Conservation (phyloP, 1,140 invertebrate genomes). For the Hyphantria cunea region DNA sequence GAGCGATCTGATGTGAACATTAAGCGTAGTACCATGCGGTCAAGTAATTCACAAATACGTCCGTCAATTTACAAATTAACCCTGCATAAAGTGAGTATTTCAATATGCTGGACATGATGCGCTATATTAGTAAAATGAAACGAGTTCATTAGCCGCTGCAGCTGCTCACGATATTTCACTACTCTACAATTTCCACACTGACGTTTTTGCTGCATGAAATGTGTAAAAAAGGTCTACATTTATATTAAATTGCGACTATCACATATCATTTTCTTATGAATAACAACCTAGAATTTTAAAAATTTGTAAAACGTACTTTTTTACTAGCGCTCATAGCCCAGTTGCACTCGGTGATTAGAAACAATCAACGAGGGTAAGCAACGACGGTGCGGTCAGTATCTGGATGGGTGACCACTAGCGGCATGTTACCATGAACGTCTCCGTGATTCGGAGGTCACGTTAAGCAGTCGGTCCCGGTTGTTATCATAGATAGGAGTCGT, state of each 20-base stretch:
- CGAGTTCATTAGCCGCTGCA: conserved; percentile 53
- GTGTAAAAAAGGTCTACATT: conserved; percentile 34
- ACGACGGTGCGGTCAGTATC: too few relatives aligned
- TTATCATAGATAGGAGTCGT: too few relatives aligned
- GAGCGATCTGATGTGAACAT: neutral
- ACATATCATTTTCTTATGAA: too few relatives aligned
- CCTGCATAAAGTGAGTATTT: conserved; percentile 34
- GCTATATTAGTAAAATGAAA: conserved; percentile 55
- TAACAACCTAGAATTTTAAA: too few relatives aligned
- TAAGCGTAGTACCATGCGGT: neutral
- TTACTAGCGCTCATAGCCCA: too few relatives aligned
- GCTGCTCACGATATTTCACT: conserved; percentile 55
- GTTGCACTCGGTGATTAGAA: too few relatives aligned
- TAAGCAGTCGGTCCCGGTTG: too few relatives aligned
- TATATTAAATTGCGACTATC: conserved; percentile 12
- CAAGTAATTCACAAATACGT: conserved; percentile 21
- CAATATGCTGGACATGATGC: conserved; percentile 46
- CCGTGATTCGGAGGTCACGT: too few relatives aligned
- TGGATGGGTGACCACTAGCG: too few relatives aligned
- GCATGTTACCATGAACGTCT: too few relatives aligned
- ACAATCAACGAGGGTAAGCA: too few relatives aligned
- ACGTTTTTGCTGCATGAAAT: conserved; percentile 51
- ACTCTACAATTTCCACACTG: conserved; percentile 49
- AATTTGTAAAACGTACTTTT: neutral
- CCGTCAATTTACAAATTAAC: conserved; percentile 21